Evolutionary conservation across 1,140 invertebrate genomes (phyloP).

Genomic region (Phymastichus coffea): DNA sequence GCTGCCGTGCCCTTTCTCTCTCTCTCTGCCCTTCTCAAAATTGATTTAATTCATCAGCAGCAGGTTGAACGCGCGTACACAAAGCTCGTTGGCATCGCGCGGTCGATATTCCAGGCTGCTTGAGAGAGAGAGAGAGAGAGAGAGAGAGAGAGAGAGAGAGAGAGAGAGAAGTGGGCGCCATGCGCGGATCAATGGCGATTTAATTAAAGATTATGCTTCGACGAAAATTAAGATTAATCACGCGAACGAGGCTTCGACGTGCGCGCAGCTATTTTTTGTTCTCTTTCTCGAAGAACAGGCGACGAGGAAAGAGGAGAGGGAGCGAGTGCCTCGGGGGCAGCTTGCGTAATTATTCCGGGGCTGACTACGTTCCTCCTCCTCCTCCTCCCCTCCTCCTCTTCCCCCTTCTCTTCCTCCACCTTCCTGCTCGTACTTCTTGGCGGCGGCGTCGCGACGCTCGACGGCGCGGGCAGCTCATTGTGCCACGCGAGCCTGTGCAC

Average conservation of each 20-base stretch:
- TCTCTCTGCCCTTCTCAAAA: not conserved
- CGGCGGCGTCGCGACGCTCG: constrained; percentile 1
- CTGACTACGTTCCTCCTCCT: constrained; percentile 2
- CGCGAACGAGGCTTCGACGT: constrained; percentile 16
- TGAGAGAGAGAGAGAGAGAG: not conserved
- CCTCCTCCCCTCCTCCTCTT: no score
- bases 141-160: not conserved
- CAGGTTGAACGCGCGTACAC: not conserved
- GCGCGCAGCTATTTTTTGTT: not conserved
- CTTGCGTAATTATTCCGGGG: constrained; percentile 41
- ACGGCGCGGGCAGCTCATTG: constrained; percentile 23
- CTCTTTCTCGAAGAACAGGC: not conserved
- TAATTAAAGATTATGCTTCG: constrained; percentile 51
- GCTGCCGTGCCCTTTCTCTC: not conserved
- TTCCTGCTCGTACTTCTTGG: no score
- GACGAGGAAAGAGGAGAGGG: not conserved
- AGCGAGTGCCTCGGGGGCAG: constrained; percentile 25
- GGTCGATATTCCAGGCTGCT: not conserved
- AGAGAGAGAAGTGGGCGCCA: not conserved
- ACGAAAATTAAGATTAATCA: constrained; percentile 53
- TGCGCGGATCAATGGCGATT: constrained; percentile 49
- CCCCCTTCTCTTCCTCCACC: no score
- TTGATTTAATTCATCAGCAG: not conserved
- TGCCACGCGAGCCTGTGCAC: not conserved
- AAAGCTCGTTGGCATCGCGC: not conserved